A percentile compares a stretch with the other conserved stretches of the same genome.
phyloP scores from a whole-genome alignment of 2,888 invertebrate genomes.

The Plebejus anna region DNA sequence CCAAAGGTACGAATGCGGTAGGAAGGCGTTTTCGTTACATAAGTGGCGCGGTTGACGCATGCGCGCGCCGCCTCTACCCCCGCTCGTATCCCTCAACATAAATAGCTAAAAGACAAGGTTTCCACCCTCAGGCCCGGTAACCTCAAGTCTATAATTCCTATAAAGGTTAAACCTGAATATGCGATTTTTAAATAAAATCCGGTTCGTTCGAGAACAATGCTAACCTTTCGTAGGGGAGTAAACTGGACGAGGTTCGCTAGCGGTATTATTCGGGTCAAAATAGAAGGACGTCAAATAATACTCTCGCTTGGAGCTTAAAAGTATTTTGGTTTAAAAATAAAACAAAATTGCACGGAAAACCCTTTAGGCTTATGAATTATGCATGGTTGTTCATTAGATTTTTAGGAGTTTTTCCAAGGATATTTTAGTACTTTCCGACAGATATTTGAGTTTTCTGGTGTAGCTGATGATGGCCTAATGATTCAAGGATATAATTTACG shows the following conservation, averaged over 20 bases:
- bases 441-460: neutral
- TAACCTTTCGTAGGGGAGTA: conserved; percentile 43
- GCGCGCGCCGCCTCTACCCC: conserved; percentile 65
- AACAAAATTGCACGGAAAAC: neutral
- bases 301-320: neutral
- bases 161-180: conserved; percentile 76
- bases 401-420: too few relatives aligned
- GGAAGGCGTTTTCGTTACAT: conserved; percentile 63
- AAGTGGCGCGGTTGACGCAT: conserved; percentile 64
- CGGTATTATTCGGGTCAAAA: conserved; percentile 1
- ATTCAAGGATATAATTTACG: neutral
- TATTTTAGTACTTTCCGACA: too few relatives aligned
- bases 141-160: conserved; percentile 75
- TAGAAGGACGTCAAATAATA: conserved; percentile 2
- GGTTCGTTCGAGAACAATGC: conserved; percentile 53
- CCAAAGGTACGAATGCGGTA: conserved; percentile 39
- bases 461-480: neutral
- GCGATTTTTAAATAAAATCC: conserved; percentile 62
- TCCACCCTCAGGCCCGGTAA: conserved; percentile 70
- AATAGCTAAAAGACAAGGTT: conserved; percentile 79
- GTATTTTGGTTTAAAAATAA: neutral
- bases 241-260: conserved; percentile 24
- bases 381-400: neutral
- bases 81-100: conserved; percentile 71
- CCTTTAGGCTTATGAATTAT: neutral